Conservation (phyloP, 2,888 invertebrate genomes). For the Cryptocephalus moraei region DNA sequence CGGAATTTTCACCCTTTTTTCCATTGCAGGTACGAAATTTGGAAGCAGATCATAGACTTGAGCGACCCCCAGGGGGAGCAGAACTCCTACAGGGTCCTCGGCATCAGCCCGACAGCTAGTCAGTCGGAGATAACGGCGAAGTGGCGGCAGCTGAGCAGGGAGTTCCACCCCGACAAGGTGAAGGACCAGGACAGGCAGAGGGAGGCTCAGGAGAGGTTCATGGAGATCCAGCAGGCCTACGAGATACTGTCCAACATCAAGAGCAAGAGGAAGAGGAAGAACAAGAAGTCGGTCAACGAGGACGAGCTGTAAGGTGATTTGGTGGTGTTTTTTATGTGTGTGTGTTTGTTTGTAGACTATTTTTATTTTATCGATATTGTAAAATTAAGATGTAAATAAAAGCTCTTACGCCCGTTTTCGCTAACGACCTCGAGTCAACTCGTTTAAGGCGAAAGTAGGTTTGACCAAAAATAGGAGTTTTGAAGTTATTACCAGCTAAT, state of each 20-base stretch:
- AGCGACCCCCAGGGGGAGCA: constrained; percentile 86
- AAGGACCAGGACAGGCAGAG: constrained; percentile 59
- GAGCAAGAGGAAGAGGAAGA: constrained; percentile 60
- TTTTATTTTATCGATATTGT: neutral
- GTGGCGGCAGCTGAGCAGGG: constrained; percentile 73
- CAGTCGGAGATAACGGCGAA: constrained; percentile 76
- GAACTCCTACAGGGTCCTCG: constrained; percentile 78
- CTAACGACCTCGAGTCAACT: no score
- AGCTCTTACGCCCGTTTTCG: no score
- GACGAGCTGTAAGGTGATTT: constrained; percentile 12
- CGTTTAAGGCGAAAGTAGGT: no score
- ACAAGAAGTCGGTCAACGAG: constrained; percentile 49
- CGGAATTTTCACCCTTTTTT: no score
- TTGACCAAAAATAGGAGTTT: no score
- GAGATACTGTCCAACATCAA: constrained; percentile 79
- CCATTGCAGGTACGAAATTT: constrained; percentile 51
- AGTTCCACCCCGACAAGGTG: constrained; percentile 87
- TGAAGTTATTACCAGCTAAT: no score
- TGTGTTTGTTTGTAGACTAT: neutral
- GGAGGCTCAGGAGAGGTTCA: constrained; percentile 75
- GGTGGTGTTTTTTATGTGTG: constrained; percentile 1
- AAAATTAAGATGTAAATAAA: no score
- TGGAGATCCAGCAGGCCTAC: constrained; percentile 89
- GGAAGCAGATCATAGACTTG: constrained; percentile 75
- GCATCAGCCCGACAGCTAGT: constrained; percentile 65